Base-by-base conservation (phyloP, 2,113 vertebrate genomes). In the Pollimyrus isidori region DNA sequence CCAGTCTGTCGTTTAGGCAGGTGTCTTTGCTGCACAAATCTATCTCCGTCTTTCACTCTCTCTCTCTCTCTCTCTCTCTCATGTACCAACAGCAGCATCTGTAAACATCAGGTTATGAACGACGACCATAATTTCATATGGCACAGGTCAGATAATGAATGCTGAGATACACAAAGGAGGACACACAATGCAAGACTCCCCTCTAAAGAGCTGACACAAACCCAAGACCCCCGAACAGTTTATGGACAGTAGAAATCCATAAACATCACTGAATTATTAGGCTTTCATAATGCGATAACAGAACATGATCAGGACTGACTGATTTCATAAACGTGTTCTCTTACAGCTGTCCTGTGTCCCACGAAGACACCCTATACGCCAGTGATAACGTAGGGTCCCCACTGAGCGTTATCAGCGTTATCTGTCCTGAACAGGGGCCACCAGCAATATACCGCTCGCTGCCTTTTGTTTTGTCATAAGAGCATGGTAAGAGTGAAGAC, bases 391-490 rank as follows among this genome's bases (percentile, higher is more conserved):
- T 13, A 35, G 85, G 48, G n/a, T 11, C n/a, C 30, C 4, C 49
- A 26, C 13, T 86, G 4, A 85, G 69, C 39, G 23, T 21, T 89
- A 86, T 86, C 91, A 85, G 69, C 50, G 23, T 21, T 89, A 86
- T 86, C 91, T 88, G 45, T 46, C 45, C 82, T 48, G 42, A 45
- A 13, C 90, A 90, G 69, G 88, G 89, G 89, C 90, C 87, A 87
- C 48, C 49, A 26, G 35, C 53, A 62, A 42, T 26, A 19, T 17
- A 45, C 35, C 10, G 17, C 87, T 19, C 26, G 1, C 3, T 23
- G 19, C 45, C 73, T 46, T 88, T 76, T 89, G 48, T 50, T 82
- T 89, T 80, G 90, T 87, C 86, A 87, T 93, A 94, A 83, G 30
- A 42, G 50, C 52, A 58, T 83, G 52, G 80, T 80, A 89, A 62